phyloP scores from a whole-genome alignment of 2,113 vertebrate genomes.

The Ptilorrhoa leucosticta region DNA sequence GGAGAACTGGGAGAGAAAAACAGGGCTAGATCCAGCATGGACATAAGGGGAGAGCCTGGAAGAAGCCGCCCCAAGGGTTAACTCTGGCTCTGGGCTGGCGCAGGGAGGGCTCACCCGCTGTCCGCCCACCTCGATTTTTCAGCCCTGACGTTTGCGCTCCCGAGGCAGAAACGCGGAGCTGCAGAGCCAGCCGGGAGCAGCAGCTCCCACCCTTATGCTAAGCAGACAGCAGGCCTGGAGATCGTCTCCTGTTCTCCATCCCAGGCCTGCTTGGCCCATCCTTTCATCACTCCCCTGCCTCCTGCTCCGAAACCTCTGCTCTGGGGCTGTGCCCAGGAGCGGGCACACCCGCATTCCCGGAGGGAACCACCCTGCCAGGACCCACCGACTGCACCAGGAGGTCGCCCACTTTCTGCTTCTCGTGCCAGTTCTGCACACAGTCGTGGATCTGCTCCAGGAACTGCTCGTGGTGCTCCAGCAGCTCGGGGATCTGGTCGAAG shows the following conservation, averaged over 20 bases:
- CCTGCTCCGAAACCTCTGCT: not conserved
- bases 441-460: slow-evolving; percentile 90
- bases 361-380: accelerated
- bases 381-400: slow-evolving; percentile 93
- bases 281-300: not conserved
- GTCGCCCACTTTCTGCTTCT: slow-evolving; percentile 92
- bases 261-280: not conserved
- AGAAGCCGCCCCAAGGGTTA: slow-evolving; percentile 49
- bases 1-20: slow-evolving; percentile 82
- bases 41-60: not conserved
- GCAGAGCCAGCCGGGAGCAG: not conserved
- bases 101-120: not conserved
- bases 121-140: not conserved
- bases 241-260: slow-evolving; percentile 32
- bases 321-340: not conserved
- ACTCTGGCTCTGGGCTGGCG: not conserved
- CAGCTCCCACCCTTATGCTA: slow-evolving; percentile 4
- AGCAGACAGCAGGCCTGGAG: slow-evolving; percentile 53
- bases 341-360: not conserved
- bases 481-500: slow-evolving; percentile 97
- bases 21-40: not conserved
- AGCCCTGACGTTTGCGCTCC: slow-evolving; percentile 15
- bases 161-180: not conserved
- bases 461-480: slow-evolving; percentile 94
- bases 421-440: slow-evolving; percentile 91